phyloP scores from a whole-genome alignment of 2,113 vertebrate species.

The Pionites leucogaster region DNA sequence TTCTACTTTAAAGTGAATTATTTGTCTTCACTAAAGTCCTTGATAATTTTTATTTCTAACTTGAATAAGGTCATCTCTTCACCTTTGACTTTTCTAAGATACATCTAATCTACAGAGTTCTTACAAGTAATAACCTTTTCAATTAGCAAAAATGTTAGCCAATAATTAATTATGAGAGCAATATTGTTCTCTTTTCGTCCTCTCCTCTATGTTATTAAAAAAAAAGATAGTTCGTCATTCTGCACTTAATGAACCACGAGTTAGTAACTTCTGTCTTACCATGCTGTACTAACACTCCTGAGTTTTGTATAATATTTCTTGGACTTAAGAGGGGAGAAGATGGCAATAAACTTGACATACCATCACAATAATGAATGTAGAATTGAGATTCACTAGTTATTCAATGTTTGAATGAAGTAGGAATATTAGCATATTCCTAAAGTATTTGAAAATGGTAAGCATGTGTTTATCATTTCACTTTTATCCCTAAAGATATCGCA shows the following conservation, averaged over 20 bases:
- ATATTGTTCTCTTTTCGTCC: not conserved
- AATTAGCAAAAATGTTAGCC: not conserved
- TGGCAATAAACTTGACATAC: not conserved
- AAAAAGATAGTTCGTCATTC: not conserved
- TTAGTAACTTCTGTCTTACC: not conserved
- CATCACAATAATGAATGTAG: not conserved
- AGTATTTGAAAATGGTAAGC: not conserved
- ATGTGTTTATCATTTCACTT: slow-evolving; percentile 40
- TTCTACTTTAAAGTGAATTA: not conserved
- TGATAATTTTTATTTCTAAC: not conserved
- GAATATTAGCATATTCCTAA: not conserved
- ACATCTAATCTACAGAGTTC: not conserved
- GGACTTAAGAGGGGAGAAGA: not conserved
- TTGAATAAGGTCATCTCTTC: not conserved
- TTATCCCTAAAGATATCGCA: slow-evolving; percentile 35
- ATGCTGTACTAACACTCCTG: not conserved
- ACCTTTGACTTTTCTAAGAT: not conserved
- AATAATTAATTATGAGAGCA: not conserved
- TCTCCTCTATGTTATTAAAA: not conserved
- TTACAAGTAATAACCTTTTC: not conserved
- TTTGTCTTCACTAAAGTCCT: not conserved
- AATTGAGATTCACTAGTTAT: not conserved
- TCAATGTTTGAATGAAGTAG: not conserved
- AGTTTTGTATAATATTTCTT: not conserved
- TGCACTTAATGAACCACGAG: not conserved